These are phyloP conservation scores for Paragorgia papillata DNA, from an alignment of 92 coral and sea anemone genomes.

Conservation along the genomic window DNA sequence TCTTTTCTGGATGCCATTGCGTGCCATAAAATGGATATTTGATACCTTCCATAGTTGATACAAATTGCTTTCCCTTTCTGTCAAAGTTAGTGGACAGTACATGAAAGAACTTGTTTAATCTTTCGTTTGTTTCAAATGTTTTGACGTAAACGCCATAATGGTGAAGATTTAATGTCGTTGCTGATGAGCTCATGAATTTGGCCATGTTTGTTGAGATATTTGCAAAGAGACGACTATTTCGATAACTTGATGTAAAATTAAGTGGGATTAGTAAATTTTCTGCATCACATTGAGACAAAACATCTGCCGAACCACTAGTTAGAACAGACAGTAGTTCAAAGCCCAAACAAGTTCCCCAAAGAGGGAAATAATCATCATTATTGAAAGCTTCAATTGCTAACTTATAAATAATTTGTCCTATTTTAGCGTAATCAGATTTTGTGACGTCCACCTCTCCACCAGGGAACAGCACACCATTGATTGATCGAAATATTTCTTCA, in stretches of 20 bases:
- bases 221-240: slow-evolving; percentile 64
- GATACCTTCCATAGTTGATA: slow-evolving; percentile 82
- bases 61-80: slow-evolving; percentile 62
- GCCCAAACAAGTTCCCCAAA: slow-evolving; percentile 97
- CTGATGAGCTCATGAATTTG: slow-evolving; percentile 46
- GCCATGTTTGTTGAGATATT: slow-evolving; percentile 54
- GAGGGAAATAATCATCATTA: slow-evolving; percentile 78
- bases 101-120: slow-evolving; percentile 51
- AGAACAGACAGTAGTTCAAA: slow-evolving; percentile 72
- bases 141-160: slow-evolving; percentile 47
- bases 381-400: slow-evolving; percentile 87
- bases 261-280: slow-evolving; percentile 71
- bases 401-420: slow-evolving; percentile 64
- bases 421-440: slow-evolving; percentile 64
- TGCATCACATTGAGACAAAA: slow-evolving; percentile 59
- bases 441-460: slow-evolving; percentile 76
- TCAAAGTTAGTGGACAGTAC: slow-evolving; percentile 75
- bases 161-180: slow-evolving; percentile 73
- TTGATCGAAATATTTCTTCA: slow-evolving; percentile 64
- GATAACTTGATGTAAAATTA: no score
- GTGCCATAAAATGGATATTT: slow-evolving; percentile 53
- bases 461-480: slow-evolving; percentile 91
- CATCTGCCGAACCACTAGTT: slow-evolving; percentile 62
- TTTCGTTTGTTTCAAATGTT: slow-evolving; percentile 52
- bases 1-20: no score